Evolutionary conservation across 2,113 vertebrate genomes (phyloP).

Genomic region (Murina feae): DNA sequence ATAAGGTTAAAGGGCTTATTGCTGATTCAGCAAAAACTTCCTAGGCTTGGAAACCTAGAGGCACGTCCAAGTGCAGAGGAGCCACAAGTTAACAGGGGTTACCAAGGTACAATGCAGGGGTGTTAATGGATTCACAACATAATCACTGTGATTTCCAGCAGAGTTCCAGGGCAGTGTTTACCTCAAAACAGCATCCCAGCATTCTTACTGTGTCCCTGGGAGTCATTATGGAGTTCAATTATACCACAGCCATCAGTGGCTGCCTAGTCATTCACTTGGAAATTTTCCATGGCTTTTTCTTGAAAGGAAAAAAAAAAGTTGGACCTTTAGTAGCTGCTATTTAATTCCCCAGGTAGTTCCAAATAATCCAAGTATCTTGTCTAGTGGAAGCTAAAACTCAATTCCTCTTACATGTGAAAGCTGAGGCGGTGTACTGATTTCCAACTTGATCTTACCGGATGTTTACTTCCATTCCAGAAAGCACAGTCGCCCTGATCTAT

Average conservation of each 20-base stretch:
- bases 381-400: neutral
- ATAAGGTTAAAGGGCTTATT: neutral
- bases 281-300: neutral
- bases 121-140: neutral
- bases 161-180: neutral
- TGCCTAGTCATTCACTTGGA: neutral
- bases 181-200: neutral
- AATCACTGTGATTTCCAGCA: neutral
- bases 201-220: neutral
- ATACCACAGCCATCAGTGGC: neutral
- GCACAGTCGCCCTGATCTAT: neutral
- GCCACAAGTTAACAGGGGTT: neutral
- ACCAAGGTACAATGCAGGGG: neutral
- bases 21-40: neutral
- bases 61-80: neutral
- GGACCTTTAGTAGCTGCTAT: neutral
- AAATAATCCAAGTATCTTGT: neutral
- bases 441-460: neutral
- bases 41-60: neutral
- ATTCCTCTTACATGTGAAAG: neutral
- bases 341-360: neutral
- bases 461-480: neutral
- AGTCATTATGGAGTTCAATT: neutral
- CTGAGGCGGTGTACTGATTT: neutral
- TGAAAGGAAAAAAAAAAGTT: neutral